Evolutionary conservation across 2,888 invertebrate species (phyloP), one percentile per base, ranked within the genome.

Genomic region (Aricia artaxerxes): DNA sequence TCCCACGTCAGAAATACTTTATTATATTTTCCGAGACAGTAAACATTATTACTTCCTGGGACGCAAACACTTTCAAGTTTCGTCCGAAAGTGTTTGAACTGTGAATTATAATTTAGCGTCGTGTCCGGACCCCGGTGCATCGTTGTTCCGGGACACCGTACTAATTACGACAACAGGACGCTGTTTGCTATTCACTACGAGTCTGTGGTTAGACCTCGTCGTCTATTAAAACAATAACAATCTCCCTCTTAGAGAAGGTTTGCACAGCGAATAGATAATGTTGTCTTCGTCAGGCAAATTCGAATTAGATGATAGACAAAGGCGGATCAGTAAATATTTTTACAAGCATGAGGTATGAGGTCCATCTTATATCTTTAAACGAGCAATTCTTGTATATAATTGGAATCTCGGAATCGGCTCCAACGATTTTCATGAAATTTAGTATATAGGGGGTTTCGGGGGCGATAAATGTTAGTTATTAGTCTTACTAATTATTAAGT

Each of bases 61-160:
- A 31, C 64, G 31, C 4, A 64, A 24, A 24, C 11, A 64, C 24
- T 31, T 57, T 16, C 57, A 64, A 64, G 64, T 64, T 9, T 24
- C 16, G 2, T 1, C 64, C 4, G 64, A 64, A 31, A 64, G 31
- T 64, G 64, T 64, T 64, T 64, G 64, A 31, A 64, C 64, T 64
- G 31, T 64, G 64, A 64, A 64, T 64, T 31, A 64, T 64, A 64
- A 64, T 64, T 64, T 64, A 61, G 31, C 24, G 61, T 24, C 64
- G 64, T 64, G 64, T 64, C 64, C 64, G 64, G 64, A 3, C 11
- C 31, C 64, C 64, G 11, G 64, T 11, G 64, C 64, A 64, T 64
- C 61, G 31, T 64, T 11, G 64, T 64, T 11, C 64, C 64, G 64
- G 61, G 64, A 64, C 64, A 64, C 64, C 9, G 64, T 31, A 31